A percentile compares a stretch with the other conserved stretches of the same genome.
phyloP scores from a whole-genome alignment of 2,113 vertebrate species.

The Tragelaphus strepsiceros region DNA sequence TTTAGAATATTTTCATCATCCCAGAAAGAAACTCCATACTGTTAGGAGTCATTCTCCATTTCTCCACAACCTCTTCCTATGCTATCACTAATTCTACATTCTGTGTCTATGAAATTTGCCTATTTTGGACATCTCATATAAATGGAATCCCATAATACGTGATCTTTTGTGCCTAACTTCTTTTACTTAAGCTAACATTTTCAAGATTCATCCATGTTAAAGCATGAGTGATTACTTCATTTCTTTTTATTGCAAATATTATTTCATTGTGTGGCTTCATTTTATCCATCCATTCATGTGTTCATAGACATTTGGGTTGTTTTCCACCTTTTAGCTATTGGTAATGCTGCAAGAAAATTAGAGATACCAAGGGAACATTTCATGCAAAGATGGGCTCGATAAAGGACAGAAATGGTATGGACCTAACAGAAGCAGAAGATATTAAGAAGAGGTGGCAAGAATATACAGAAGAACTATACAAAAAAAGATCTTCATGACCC shows the following conservation, averaged over 20 bases:
- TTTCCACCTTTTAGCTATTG: not conserved
- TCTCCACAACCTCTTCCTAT: not conserved
- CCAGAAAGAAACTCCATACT: not conserved
- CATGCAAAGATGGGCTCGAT: no score
- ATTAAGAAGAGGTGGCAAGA: no score
- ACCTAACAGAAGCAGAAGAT: no score
- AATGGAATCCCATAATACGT: not conserved
- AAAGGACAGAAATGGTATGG: no score
- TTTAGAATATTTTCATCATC: not conserved
- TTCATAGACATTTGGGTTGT: not conserved
- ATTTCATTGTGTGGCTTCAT: not conserved
- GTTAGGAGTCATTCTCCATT: not conserved
- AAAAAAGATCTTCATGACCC: no score
- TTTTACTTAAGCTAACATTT: not conserved
- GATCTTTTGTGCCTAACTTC: not conserved
- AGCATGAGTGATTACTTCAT: not conserved
- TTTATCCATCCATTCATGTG: not conserved
- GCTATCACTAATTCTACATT: not conserved
- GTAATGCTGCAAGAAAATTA: not conserved
- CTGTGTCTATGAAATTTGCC: not conserved
- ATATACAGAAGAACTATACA: no score
- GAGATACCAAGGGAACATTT: no score
- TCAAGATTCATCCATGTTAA: not conserved
- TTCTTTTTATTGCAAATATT: not conserved
- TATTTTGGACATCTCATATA: not conserved